Evolutionary conservation across 2,888 invertebrate species (phyloP), one percentile per base, ranked within the genome.

Genomic region (Mythimna pallens): DNA sequence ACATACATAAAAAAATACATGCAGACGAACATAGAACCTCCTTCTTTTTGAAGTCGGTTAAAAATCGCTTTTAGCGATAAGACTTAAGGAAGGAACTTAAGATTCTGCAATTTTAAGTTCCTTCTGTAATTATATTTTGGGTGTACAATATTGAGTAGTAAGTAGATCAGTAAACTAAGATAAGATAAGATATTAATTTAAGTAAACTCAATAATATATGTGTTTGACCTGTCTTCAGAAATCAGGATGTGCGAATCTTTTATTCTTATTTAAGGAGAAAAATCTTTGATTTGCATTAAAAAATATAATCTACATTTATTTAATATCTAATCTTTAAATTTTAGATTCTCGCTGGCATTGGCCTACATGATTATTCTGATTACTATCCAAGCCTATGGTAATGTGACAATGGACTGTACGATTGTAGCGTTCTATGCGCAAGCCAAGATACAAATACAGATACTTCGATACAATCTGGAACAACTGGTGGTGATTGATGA

Each of bases 351-450:
- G 74, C 40, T 93, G 67, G 89, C 89, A 0, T 76, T 90, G 36
- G 80, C 89, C 3, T 94, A 93, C 78, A 92, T 93, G 90, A 86
- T 88, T 8, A 75, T 92, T 25, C 70, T 91, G 25, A 91, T 94
- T 79, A 88, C 88, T 14, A 73, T 92, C 14, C 94, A 94, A 90
- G 95, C 89, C 0, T 93, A 90, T 66, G 94, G 92, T 0, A 92
- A 94, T 74, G 92, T 92, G 3, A 93, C 94, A 9, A 90, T 94
- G 93, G 95, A 95, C 70, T 94, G 94, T 64, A 94, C 93, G 3
- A 93, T 95, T 17, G 93, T 93, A 4, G 89, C 92, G 8, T 93
- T 95, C 63, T 94, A 92, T 80, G 89, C 92, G 0, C 94, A 94
- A 87, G 92, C 91, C 30, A 92, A 89, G 77, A 90, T 89, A 25